Conservation (phyloP, 2,113 vertebrate genomes). For the Diadophis punctatus region DNA sequence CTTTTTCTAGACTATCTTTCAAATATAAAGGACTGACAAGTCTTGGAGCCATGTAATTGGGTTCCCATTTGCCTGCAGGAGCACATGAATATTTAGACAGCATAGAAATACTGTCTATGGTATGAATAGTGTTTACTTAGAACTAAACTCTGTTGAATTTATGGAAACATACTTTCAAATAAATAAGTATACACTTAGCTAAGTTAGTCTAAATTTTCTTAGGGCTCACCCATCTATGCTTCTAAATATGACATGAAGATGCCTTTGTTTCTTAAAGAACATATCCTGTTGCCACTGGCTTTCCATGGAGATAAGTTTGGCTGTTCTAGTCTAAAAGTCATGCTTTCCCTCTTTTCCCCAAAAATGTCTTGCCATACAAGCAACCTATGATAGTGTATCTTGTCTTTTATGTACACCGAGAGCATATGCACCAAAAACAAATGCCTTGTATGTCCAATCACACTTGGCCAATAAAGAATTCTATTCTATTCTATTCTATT, state of each 20-base stretch:
- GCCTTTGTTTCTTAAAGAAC: neutral
- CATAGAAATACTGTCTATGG: neutral
- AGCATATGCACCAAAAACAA: too few species aligned
- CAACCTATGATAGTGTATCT: neutral
- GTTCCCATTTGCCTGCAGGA: neutral
- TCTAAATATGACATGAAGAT: neutral
- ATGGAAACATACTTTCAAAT: neutral
- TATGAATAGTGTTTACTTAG: neutral
- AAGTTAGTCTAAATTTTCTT: neutral
- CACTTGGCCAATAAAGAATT: too few species aligned
- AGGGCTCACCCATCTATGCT: neutral
- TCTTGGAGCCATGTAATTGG: neutral
- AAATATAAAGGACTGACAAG: neutral
- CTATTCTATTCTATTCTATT: too few species aligned
- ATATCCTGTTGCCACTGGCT: neutral
- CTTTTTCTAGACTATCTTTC: neutral
- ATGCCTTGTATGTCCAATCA: too few species aligned
- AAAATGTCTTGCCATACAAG: neutral
- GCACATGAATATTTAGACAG: neutral
- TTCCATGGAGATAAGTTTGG: neutral
- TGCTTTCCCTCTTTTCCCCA: neutral
- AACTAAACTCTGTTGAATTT: neutral
- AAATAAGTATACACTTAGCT: neutral
- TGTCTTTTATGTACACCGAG: too few species aligned
- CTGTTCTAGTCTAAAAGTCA: neutral